Evolutionary conservation across 1,140 invertebrate genomes (phyloP), one percentile per base, ranked within the genome.

Genomic region (Zaprionus lachaisei): DNA sequence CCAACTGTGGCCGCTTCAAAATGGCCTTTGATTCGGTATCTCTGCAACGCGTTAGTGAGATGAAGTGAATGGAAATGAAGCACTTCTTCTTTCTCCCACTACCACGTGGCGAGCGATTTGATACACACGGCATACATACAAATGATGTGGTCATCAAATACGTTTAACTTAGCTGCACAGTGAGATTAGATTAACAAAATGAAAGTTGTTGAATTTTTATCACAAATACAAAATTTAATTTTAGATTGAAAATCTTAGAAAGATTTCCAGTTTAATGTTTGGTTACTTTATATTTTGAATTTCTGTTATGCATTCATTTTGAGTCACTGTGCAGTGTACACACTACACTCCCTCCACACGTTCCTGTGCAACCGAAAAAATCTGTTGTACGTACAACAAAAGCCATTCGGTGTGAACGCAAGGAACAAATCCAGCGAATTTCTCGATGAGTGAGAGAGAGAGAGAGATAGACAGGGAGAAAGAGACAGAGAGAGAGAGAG

Each of bases 371-470:
- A 47, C 41, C 49, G 60, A 72, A 58, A 54, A 54, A 73, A 54
- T 61, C 57, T 20, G 24, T 51, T 47, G 34, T 57, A 49, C 20
- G 54, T 44, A 66, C 22, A 55, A 51, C 63, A 68, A 73, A 47
- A 55, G 34, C 57, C 41, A 56, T 17, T 57, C 22, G 37, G 55
- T 49, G 71, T 38, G 14, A 61, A 63, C 7, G 31, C 66, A 63
- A 61, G 31, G 6, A 54, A 54, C 38, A 58, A 60, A 66, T 49
- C 60, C 47, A 71, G 66, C 49, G 62, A 74, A 63, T 67, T 76
- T 70, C 79, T 56, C 63, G 24, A 47, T 55, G 51, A 63, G 67
- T 56, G 37, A 7, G n/a, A 17, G 15, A n/a, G 41, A n/a, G 41
- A 17, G 57, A 57, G 67, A 82, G 70, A 82, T 12, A 15, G 14